Conservation (phyloP, 2,113 vertebrate genomes). For the Peromyscus maniculatus region DNA sequence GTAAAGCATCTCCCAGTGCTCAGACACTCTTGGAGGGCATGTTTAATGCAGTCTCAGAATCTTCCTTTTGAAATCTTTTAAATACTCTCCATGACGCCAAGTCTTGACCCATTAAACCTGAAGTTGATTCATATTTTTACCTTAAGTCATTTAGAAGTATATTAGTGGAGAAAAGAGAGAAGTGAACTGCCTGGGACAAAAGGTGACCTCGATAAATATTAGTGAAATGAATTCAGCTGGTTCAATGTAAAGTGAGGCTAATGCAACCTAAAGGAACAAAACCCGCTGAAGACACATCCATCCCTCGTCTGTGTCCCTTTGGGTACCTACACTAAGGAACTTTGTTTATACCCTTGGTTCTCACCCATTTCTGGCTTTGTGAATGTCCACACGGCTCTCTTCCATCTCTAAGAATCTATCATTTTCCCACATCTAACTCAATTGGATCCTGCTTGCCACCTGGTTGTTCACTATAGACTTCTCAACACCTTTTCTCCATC, state of each 20-base stretch:
- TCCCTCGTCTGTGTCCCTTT: not conserved
- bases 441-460: not conserved
- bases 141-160: slow-evolving; percentile 37
- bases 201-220: slow-evolving; percentile 12
- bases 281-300: not conserved
- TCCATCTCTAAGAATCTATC: not conserved
- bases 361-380: not conserved
- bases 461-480: not conserved
- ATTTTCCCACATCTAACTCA: too few species aligned
- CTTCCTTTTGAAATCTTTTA: slow-evolving; percentile 45
- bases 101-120: slow-evolving; percentile 42
- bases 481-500: not conserved
- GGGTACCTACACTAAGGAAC: accelerated
- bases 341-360: not conserved
- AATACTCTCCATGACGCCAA: slow-evolving; percentile 29
- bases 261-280: not conserved
- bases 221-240: not conserved
- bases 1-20: not conserved
- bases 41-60: not conserved
- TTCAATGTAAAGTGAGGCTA: not conserved
- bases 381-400: too few species aligned
- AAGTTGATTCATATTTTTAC: slow-evolving; percentile 42
- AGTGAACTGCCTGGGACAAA: not conserved
- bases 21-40: not conserved
- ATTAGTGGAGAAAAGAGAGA: slow-evolving; percentile 29